These are phyloP conservation scores for Eristalis tenax DNA, from an alignment of 2,888 invertebrate genomes.

Conservation along the genomic window DNA sequence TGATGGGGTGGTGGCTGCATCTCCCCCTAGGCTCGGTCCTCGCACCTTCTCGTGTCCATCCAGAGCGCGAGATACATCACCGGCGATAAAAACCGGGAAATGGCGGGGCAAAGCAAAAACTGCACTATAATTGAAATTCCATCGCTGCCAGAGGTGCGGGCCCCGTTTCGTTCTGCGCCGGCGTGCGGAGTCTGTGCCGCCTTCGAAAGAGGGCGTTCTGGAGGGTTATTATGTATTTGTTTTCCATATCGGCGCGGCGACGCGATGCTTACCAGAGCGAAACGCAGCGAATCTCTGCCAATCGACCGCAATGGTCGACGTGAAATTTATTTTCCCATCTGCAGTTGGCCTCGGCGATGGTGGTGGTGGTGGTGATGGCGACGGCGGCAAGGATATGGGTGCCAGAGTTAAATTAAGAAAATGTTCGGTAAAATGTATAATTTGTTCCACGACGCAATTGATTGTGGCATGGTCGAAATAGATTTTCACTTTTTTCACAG, in stretches of 20 bases:
- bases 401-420: slow-evolving; percentile 26
- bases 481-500: slow-evolving; percentile 19
- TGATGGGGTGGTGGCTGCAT: slow-evolving; percentile 6
- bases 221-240: slow-evolving; percentile 46
- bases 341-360: not conserved
- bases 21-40: slow-evolving; percentile 14
- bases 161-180: slow-evolving; percentile 29
- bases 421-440: slow-evolving; percentile 28
- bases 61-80: slow-evolving; percentile 4
- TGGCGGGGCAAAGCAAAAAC: not conserved
- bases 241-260: slow-evolving; percentile 7
- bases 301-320: slow-evolving; percentile 24
- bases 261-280: slow-evolving; percentile 1
- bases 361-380: not conserved
- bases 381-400: not conserved
- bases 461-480: slow-evolving; percentile 42
- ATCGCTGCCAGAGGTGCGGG: slow-evolving; percentile 47
- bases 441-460: slow-evolving; percentile 46
- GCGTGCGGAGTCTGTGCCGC: not conserved
- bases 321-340: slow-evolving; percentile 37
- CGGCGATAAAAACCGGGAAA: slow-evolving; percentile 4
- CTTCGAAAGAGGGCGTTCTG: slow-evolving; percentile 38
- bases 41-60: slow-evolving; percentile 44
- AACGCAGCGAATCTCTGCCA: slow-evolving; percentile 25
- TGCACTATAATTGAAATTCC: slow-evolving; percentile 59